Percentiles rank a stretch among this genome's conserved stretches.
phyloP scores from a whole-genome alignment of 2,113 vertebrate species.

The Notothenia coriiceps region DNA sequence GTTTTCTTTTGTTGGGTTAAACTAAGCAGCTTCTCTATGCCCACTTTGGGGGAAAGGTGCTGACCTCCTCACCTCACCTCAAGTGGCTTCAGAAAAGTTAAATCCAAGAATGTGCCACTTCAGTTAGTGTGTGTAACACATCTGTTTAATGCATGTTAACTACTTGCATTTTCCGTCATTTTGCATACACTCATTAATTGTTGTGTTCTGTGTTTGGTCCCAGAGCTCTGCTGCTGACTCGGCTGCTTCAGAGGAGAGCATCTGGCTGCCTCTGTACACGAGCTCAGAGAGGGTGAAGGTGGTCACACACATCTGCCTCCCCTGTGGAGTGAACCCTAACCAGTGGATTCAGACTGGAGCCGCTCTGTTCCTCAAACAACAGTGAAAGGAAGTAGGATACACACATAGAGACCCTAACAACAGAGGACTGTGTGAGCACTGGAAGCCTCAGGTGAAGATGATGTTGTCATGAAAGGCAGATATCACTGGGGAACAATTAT shows the following conservation, averaged over 20 bases:
- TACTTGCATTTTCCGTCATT: too few relatives aligned
- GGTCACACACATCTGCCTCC: constrained; percentile 92
- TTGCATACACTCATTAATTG: not conserved
- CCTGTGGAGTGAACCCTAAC: constrained; percentile 89
- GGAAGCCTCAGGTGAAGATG: not conserved
- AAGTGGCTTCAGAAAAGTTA: too few relatives aligned
- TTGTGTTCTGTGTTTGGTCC: constrained; percentile 4
- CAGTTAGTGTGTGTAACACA: too few relatives aligned
- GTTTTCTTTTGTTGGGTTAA: too few relatives aligned
- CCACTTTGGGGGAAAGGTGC: too few relatives aligned
- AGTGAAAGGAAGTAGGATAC: constrained; percentile 73
- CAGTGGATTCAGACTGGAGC: constrained; percentile 96
- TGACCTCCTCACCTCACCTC: too few relatives aligned
- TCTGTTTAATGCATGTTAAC: too few relatives aligned
- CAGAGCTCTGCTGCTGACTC: constrained; percentile 86
- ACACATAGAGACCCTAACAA: not conserved
- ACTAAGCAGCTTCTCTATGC: too few relatives aligned
- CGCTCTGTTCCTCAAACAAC: constrained; percentile 94
- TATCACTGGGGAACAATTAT: constrained; percentile 12
- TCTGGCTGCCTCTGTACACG: constrained; percentile 92
- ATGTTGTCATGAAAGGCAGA: not conserved
- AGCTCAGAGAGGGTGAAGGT: constrained; percentile 91
- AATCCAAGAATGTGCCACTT: too few relatives aligned
- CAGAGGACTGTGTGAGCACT: not conserved
- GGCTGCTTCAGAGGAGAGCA: constrained; percentile 86